Evolutionary conservation across 2,888 invertebrate genomes (phyloP).

Genomic region (Parascotia fuliginaria): DNA sequence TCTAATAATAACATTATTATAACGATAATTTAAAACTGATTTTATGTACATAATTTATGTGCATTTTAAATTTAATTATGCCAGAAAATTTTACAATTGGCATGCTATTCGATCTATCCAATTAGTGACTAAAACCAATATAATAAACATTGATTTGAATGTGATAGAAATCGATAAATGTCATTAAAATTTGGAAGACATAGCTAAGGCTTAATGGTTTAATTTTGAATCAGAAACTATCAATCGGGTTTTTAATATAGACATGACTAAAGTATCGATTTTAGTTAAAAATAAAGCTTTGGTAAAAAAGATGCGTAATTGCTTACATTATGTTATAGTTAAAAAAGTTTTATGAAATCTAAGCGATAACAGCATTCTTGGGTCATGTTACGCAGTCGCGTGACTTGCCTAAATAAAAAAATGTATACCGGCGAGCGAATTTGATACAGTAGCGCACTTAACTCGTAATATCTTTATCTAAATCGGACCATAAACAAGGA

Average conservation of each 20-base stretch:
- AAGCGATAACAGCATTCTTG: conserved; percentile 71
- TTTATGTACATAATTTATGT: conserved; percentile 22
- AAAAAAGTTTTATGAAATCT: conserved; percentile 56
- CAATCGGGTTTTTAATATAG: conserved; percentile 7
- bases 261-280: too few relatives aligned
- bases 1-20: background rate
- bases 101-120: conserved; percentile 22
- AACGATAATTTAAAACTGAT: background rate
- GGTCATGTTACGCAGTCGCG: conserved; percentile 71
- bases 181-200: conserved; percentile 14
- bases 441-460: conserved; percentile 76
- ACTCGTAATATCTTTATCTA: conserved; percentile 79
- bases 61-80: conserved; percentile 17
- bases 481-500: conserved; percentile 71
- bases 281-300: background rate
- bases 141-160: conserved; percentile 17
- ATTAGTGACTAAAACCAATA: conserved; percentile 18
- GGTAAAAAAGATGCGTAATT: conserved; percentile 26
- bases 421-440: conserved; percentile 63
- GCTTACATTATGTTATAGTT: conserved; percentile 26
- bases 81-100: conserved; percentile 24
- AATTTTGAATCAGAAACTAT: conserved; percentile 7
- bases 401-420: conserved; percentile 74
- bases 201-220: conserved; percentile 12
- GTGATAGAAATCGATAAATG: conserved; percentile 20